Evolutionary conservation across 2,888 invertebrate genomes (phyloP), one percentile per base, ranked within the genome.

Genomic region (Drosophila meridionalis): DNA sequence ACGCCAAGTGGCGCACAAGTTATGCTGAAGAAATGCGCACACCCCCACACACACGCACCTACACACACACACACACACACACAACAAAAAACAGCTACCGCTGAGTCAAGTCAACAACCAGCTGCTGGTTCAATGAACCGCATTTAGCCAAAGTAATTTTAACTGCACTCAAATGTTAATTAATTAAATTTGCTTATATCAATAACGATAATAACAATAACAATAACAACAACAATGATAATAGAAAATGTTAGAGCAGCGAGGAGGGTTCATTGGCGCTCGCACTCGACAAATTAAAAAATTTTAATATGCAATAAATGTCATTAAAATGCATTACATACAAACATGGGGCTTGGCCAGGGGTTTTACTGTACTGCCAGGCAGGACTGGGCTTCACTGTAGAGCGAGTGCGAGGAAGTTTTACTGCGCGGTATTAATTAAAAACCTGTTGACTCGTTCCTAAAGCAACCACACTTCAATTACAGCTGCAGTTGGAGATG

Each of bases 171-270:
- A 73, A 63, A 78, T 73, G 70, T 68, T 70, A 20, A 67, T 75
- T 80, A 89, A 89, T 89, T 87, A 82, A 83, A 83, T 79, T 61
- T 71, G 63, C 70, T 69, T 48, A 78, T 73, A 80, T 73, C 58
- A 72, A 68, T 76, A 57, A 79, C 40, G 40, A 69, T 74, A 55
- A 65, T 32, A 43, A 63, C 50, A 40, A 53, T 47, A 47, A 67
- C 50, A 67, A 53, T 14, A 34, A 62, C 20, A 9, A 32, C 20
- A 11, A 32, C n/a, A 32, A 43, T 28, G 8, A 48, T 43, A 45
- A 56, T 36, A 12, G 34, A 47, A 57, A 34, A 14, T 52, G 28
- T 26, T 55, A 45, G 56, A 56, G 40, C 38, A 45, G 14, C 58
- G 72, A 45, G 26, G 72, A 45, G 26, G 7, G 69, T 43, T 59